These are phyloP conservation scores for Chionomys nivalis DNA, from an alignment of 2,113 vertebrate genomes.

Conservation along the genomic window DNA sequence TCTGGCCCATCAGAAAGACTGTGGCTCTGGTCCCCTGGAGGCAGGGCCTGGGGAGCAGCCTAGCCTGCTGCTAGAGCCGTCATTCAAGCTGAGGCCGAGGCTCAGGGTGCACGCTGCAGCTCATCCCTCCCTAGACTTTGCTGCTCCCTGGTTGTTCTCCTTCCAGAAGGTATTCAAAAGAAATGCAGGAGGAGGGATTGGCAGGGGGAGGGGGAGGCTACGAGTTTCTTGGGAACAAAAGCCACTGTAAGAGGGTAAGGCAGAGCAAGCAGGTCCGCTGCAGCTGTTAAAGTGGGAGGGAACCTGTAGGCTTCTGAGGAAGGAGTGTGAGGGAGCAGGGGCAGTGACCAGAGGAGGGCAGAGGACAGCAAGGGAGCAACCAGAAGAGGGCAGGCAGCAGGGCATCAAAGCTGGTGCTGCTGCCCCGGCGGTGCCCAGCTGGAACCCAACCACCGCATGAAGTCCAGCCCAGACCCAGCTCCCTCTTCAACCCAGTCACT, in stretches of 20 bases:
- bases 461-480: slow-evolving; percentile 66
- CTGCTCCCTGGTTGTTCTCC: slow-evolving; percentile 69
- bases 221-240: slow-evolving; percentile 65
- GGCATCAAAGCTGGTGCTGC: background rate
- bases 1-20: background rate
- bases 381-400: background rate
- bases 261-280: background rate
- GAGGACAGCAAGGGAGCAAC: background rate
- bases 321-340: background rate
- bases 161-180: slow-evolving; percentile 67
- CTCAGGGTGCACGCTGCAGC: background rate
- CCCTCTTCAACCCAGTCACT: slow-evolving; percentile 67
- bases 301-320: background rate
- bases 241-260: background rate
- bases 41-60: slow-evolving; percentile 63
- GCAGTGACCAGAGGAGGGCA: background rate
- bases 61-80: slow-evolving; percentile 40
- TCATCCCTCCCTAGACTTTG: slow-evolving; percentile 54
- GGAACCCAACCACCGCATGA: background rate
- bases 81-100: background rate
- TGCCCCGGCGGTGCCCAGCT: background rate
- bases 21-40: slow-evolving; percentile 30
- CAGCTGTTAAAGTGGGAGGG: rapidly evolving
- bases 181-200: slow-evolving; percentile 43
- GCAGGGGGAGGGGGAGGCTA: background rate